phyloP scores from a whole-genome alignment of 2,113 vertebrate species.

The Pseudorasbora parva region DNA sequence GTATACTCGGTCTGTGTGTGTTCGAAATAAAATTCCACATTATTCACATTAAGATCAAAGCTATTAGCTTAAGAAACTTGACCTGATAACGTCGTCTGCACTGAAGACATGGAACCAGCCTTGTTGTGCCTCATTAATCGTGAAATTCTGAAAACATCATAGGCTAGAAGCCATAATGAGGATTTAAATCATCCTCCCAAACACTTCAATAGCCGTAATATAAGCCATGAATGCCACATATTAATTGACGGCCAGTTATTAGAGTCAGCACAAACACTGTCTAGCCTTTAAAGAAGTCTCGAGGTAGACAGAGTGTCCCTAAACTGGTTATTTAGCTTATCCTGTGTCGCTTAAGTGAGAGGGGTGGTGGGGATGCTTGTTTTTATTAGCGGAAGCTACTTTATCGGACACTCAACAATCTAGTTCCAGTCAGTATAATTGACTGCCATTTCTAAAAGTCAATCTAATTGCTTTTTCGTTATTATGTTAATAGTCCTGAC shows the following conservation, averaged over 20 bases:
- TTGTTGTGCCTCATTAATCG: slow-evolving; percentile 64
- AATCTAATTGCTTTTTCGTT: slow-evolving; percentile 73
- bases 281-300: background rate
- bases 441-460: slow-evolving; percentile 72
- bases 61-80: slow-evolving; percentile 62
- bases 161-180: slow-evolving; percentile 43
- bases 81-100: slow-evolving; percentile 69
- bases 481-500: slow-evolving; percentile 68
- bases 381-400: slow-evolving; percentile 43
- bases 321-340: slow-evolving; percentile 1
- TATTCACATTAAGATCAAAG: slow-evolving; percentile 70
- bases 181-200: slow-evolving; percentile 4
- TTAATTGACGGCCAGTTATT: slow-evolving; percentile 2
- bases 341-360: background rate
- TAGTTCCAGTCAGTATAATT: slow-evolving; percentile 61
- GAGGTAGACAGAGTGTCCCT: background rate
- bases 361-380: slow-evolving; percentile 19
- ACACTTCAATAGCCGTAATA: slow-evolving; percentile 8
- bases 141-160: slow-evolving; percentile 39
- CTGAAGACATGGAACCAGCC: slow-evolving; percentile 61
- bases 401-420: slow-evolving; percentile 40
- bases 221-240: slow-evolving; percentile 10
- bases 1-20: slow-evolving; percentile 25
- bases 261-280: background rate
- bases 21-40: slow-evolving; percentile 61